These are phyloP conservation scores for Cotesia glomerata DNA, from an alignment of 1,140 invertebrate species.

Conservation along the genomic window DNA sequence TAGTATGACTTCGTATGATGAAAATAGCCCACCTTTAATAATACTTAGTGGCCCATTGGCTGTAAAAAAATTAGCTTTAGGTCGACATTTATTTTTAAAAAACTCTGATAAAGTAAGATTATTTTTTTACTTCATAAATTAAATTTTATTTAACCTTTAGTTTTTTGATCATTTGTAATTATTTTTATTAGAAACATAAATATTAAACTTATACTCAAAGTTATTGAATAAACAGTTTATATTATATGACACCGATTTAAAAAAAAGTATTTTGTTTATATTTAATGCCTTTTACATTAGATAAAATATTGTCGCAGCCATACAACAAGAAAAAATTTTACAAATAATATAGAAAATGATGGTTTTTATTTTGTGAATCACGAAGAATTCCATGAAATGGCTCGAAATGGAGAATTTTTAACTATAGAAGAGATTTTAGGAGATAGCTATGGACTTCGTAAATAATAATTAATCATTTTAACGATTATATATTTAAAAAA, in stretches of 20 bases:
- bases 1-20: slow-evolving; percentile 44
- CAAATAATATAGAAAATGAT: slow-evolving; percentile 26
- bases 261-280: not conserved
- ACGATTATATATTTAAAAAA: not conserved
- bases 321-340: slow-evolving; percentile 39
- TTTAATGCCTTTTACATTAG: slow-evolving; percentile 20
- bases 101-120: slow-evolving; percentile 39
- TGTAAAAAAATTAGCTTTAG: slow-evolving; percentile 40
- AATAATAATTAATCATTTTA: slow-evolving; percentile 28
- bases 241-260: too few relatives aligned
- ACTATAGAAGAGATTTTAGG: slow-evolving; percentile 45
- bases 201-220: too few relatives aligned
- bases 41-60: slow-evolving; percentile 47
- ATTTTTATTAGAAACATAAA: too few relatives aligned
- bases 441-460: slow-evolving; percentile 50
- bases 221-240: too few relatives aligned
- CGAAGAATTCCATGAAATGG: slow-evolving; percentile 32
- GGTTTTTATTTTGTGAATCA: slow-evolving; percentile 36
- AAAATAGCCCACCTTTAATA: slow-evolving; percentile 41
- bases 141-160: too few relatives aligned
- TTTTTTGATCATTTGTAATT: too few relatives aligned
- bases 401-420: slow-evolving; percentile 42
- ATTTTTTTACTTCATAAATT: not conserved
- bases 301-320: slow-evolving; percentile 45
- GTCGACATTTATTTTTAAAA: slow-evolving; percentile 28